Base-by-base conservation (phyloP, 2,797 vertebrate species). In the Rhinatrema bivittatum region DNA sequence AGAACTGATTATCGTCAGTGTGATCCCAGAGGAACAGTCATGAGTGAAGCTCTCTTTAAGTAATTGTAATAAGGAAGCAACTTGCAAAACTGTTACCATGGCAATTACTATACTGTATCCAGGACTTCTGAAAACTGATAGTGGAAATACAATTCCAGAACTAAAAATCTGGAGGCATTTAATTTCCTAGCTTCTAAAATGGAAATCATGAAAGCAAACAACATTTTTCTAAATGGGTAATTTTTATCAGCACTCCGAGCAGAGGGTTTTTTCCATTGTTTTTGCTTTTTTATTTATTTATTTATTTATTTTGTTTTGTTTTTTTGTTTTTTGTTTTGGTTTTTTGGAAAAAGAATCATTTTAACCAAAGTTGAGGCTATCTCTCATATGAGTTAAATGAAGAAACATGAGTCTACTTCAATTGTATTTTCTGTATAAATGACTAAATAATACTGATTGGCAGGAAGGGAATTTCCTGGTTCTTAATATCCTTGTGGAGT, bases 121-220 rank as follows among this genome's bases (percentile, higher is more conserved):
- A 51, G 38, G 26, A 26, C 20, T 56, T 52, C 32, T 39, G 63
- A 68, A 72, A 5, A 61, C 39, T 62, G 59, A 60, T 57, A 71
- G 61, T 65, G 57, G 68, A 70, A 70, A 68, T 48, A 78, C 74
- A 75, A 76, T 75, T 73, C 68, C 59, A 67, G 61, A 56, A 61
- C 46, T 55, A 68, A 66, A n/a, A 71, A 79, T 80, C 78, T 74
- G 80, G 61, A 74, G 62, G 38, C 68, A 74, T 70, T 70, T 62
- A 11, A 50, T 78, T 76, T n/a, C n/a, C n/a, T 66, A 64, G 47
- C 67, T 65, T 70, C 70, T 69, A 56, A 46, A 34, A 50, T 61
- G 68, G 66, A 74, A 73, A 72, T 67, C 69, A 68, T 56, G 65
- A 61, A 39, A 53, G 65, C 62, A 60, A 62, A 58, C 60, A 65